Evolutionary conservation across 2,888 invertebrate species (phyloP), one percentile per base, ranked within the genome.

Genomic region (Lasioglossum oenotherae): DNA sequence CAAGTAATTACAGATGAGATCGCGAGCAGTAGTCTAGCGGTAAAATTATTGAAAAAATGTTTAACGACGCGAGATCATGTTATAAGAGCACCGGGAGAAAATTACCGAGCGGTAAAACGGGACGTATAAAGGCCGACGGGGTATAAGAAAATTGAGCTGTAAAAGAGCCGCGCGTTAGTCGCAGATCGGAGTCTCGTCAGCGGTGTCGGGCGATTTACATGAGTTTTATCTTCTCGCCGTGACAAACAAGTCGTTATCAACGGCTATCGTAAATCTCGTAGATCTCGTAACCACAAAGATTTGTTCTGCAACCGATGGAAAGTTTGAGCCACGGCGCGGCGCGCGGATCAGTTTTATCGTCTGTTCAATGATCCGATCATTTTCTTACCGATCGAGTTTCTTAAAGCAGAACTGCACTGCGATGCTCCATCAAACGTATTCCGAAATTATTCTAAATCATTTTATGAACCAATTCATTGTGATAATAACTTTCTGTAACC

Each of bases 231-330:
- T 60, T 67, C 23, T 8, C 35, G 12, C 53, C 46, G 74, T 53
- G 76, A 35, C 84, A 46, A 75, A 46, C 72, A 31, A 73, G 69
- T 74, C 82, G 60, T 87, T 87, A 86, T 86, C 82, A 72, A n/a
- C 53, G 27, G 53, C 67, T 82, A 81, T 86, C 85, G 78, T 67
- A 67, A 80, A 85, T 87, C 82, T 77, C 49, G 35, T 49, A 49
- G 60, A 77, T 81, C 77, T 77, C 75, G 80, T 78, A 80, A 85
- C 85, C 80, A 38, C 35, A 64, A 69, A 23, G 64, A 44, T 23
- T 41, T 46, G 67, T 67, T 78, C 38, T 31, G 23, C 19, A 31
- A 38, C 23, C 72, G 27, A 75, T 77, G 73, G 72, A 69, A 38
- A 74, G 41, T 82, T 78, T 73, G 69, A 44, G 12, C 46, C 27